Base-by-base conservation (phyloP, 2,797 vertebrate species). In the Karalla daura region DNA sequence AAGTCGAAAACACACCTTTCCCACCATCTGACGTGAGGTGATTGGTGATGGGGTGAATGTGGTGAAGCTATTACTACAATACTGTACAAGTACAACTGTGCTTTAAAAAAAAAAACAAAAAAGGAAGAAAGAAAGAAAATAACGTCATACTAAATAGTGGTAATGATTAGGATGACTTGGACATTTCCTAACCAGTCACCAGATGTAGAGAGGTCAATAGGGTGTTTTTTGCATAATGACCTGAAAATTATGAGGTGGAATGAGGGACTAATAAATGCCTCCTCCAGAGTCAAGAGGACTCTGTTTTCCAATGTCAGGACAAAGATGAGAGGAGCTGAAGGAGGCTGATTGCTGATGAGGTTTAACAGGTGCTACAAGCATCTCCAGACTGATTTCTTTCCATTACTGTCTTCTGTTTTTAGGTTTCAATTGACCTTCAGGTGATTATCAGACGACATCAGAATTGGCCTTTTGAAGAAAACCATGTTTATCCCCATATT, bases 261-360 rank as follows among this genome's bases (percentile, higher is more conserved):
- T 8, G 15, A 14, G 33, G 14, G 21, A 50, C 49, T 32, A 52
- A 21, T 4, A n/a, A 11, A 30, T 10, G 10, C 33, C 24, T 61
- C 28, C 33, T 47, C 14, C 8, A 23, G 11, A 64, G 36, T 39
- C 66, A 63, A 65, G 44, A 59, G 46, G 13, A 37, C 24, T 41
- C 50, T 70, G 47, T 4, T 4, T 35, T 15, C 37, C 28, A 51
- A 46, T 32, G 32, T 60, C 60, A 50, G 15, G 12, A 18, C 12
- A 41, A 58, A 56, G 43, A 58, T 2, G 1, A 70, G 43, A n/a
- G n/a, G n/a, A n/a, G n/a, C n/a, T n/a, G n/a, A n/a, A n/a, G n/a
- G n/a, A n/a, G n/a, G n/a, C n/a, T 10, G 18, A 0, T 1, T n/a
- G 25, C 15, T 64, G 63, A 52, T 18, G 18, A 25, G 7, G 27